Evolutionary conservation across 2,113 vertebrate genomes (phyloP), one percentile per base, ranked within the genome.

Genomic region (Chaetodon trifascialis): DNA sequence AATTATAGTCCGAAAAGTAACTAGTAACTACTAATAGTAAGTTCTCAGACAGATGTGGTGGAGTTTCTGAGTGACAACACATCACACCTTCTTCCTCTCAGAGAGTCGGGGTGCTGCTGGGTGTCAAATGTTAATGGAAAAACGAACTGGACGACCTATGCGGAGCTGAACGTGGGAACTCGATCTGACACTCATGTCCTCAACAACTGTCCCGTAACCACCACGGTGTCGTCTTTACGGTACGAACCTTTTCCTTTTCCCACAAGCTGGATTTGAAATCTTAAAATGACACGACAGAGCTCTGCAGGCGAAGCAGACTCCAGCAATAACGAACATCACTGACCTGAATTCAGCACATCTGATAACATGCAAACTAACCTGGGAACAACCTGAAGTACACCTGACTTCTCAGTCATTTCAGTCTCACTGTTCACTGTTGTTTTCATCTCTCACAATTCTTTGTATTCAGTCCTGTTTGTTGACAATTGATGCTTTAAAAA

Each of bases 41-140:
- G 30, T 30, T 30, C 30, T 30, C 30, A 30, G 30, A 30, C 30
- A 30, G 3, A 30, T 30, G 30, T 30, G 3, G 30, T 30, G 30
- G 30, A 30, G 30, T n/a, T 17, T 16, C 38, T 64, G 42, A 71
- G 9, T 46, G 2, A 6, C 2, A 44, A 51, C 36, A 30, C 19
- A 3, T n/a, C 25, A 23, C 11, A 17, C 16, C 54, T 51, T 17
- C 38, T 15, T 38, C 12, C 11, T 86, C 11, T 56, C 72, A 93
- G 95, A 1, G 68, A 62, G n/a, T 76, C 88, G 0, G 91, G 89
- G 64, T 95, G 94, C 80, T 95, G 95, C 85, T 95, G 94, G 95
- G 7, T 2, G 15, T 66, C 89, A 0, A 95, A 94, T 8, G 9
- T 74, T 0, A 11, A 86, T 0, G 44, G 54, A 1, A 60, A 7